phyloP scores from a whole-genome alignment of 2,113 vertebrate genomes.

The Ailuropoda melanoleuca region DNA sequence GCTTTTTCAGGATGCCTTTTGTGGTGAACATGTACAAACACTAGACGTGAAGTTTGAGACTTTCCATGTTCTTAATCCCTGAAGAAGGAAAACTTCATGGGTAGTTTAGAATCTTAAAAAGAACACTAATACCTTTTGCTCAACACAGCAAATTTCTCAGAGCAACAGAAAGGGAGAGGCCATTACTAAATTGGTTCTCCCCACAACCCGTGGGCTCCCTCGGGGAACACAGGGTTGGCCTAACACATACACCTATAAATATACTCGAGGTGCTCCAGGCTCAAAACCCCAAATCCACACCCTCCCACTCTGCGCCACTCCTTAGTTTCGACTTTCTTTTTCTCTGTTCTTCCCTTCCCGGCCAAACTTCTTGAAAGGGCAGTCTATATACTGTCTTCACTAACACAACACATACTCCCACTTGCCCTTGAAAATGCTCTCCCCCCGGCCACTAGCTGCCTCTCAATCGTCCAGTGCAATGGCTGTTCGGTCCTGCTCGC shows the following conservation, averaged over 20 bases:
- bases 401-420: background rate
- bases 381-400: background rate
- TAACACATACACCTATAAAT: background rate
- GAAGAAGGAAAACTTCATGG: slow-evolving; percentile 14
- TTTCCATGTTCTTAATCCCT: slow-evolving; percentile 49
- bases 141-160: slow-evolving; percentile 48
- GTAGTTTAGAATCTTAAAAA: slow-evolving; percentile 56
- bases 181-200: slow-evolving; percentile 52
- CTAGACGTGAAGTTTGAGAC: background rate
- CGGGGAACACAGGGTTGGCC: slow-evolving; percentile 31
- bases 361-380: background rate
- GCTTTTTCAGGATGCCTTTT: background rate
- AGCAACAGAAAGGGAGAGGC: slow-evolving; percentile 66
- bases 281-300: slow-evolving; percentile 39
- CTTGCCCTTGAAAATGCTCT: background rate
- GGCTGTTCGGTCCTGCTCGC: background rate
- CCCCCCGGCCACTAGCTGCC: background rate
- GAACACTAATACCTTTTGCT: slow-evolving; percentile 52
- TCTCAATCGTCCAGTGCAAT: background rate
- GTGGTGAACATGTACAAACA: slow-evolving; percentile 27
- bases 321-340: slow-evolving; percentile 55
- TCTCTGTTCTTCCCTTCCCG: background rate
- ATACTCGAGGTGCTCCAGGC: background rate
- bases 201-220: slow-evolving; percentile 12
- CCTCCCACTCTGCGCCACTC: slow-evolving; percentile 7